Evolutionary conservation across 2,113 vertebrate species (phyloP).

Genomic region (Conger conger): DNA sequence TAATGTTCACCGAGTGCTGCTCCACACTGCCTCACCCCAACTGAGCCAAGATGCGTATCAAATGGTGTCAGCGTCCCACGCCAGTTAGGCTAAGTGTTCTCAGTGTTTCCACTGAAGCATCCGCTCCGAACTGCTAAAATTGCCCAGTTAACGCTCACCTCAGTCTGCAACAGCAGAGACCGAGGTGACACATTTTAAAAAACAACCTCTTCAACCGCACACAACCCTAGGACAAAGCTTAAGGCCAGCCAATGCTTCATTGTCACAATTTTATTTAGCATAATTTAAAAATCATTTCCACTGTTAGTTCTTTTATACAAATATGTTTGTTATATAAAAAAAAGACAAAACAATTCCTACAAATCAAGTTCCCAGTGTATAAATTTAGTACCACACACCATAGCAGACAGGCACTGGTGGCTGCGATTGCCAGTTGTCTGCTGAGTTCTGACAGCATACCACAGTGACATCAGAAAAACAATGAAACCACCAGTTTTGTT

Average conservation of each 20-base stretch:
- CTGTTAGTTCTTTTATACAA: constrained; percentile 83
- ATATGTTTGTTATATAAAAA: constrained; percentile 68
- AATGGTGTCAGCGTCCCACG: background rate
- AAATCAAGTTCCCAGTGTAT: constrained; percentile 89
- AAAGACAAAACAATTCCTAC: constrained; percentile 69
- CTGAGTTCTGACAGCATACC: constrained; percentile 60
- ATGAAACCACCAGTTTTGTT: background rate
- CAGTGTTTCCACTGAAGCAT: background rate
- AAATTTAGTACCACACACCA: constrained; percentile 78
- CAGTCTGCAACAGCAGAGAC: too few relatives aligned
- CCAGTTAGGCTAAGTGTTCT: background rate
- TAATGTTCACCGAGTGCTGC: background rate
- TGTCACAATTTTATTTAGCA: constrained; percentile 70
- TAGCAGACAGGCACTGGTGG: constrained; percentile 58
- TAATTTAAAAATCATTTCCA: constrained; percentile 79
- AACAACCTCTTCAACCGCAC: background rate
- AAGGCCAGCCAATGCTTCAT: constrained; percentile 39
- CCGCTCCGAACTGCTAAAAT: background rate
- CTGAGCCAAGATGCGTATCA: background rate
- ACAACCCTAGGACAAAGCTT: background rate
- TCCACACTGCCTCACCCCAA: background rate
- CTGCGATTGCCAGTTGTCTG: constrained; percentile 57
- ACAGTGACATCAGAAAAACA: background rate
- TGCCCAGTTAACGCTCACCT: background rate
- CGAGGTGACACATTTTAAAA: background rate